A percentile compares a stretch with the other conserved stretches of the same genome.
Evolutionary conservation across 2,797 vertebrate genomes (phyloP).

Genomic region (Acrossocheilus wenchowensis): DNA sequence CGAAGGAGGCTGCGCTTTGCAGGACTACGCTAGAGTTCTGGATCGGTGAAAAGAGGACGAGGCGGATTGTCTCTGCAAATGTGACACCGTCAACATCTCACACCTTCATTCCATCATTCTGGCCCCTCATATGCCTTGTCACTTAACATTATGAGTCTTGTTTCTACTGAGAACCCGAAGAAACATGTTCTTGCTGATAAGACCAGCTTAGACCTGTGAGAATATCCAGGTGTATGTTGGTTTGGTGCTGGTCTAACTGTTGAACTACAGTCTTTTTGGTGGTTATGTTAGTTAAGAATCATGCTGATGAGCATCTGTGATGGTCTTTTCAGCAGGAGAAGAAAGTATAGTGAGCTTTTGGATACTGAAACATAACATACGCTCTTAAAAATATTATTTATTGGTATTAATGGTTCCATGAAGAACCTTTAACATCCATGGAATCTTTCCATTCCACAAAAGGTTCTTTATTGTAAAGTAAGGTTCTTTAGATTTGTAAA

Average conservation of each 20-base stretch:
- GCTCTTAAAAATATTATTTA: background rate
- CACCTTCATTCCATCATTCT: conserved; percentile 56
- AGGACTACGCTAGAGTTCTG: conserved; percentile 79
- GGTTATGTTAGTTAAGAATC: background rate
- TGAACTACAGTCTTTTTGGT: background rate
- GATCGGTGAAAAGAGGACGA: conserved; percentile 76
- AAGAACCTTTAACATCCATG: background rate
- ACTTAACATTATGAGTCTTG: background rate
- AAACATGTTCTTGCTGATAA: conserved; percentile 11
- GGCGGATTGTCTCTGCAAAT: conserved; percentile 11
- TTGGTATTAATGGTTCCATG: background rate
- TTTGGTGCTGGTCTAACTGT: conserved; percentile 7
- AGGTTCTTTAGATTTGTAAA: background rate
- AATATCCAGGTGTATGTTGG: background rate
- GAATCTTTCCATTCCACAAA: background rate
- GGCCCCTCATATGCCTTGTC: conserved; percentile 31
- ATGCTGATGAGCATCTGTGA: background rate
- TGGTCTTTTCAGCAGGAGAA: conserved; percentile 1
- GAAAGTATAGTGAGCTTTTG: background rate
- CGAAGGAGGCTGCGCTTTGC: conserved; percentile 77
- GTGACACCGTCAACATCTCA: conserved; percentile 28
- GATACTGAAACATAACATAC: background rate
- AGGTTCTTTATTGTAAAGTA: background rate
- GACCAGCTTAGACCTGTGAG: background rate
- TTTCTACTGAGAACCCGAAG: conserved; percentile 1